These are phyloP conservation scores for Nemoura dubitans DNA, from an alignment of 2,888 invertebrate species.

Conservation along the genomic window DNA sequence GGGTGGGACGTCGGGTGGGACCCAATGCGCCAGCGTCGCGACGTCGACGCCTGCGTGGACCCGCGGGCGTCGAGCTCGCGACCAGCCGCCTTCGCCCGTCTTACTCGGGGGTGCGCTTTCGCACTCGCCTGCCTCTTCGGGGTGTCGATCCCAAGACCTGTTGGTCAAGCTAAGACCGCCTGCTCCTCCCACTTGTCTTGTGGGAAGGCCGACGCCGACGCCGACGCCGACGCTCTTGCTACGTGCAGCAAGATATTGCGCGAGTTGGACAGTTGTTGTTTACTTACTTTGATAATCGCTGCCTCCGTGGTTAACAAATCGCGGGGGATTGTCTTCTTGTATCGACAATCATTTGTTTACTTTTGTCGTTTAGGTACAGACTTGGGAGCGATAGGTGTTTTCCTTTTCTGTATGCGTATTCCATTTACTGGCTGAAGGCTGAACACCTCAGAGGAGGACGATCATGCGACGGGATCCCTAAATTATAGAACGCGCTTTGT, in stretches of 20 bases:
- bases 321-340: not conserved
- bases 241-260: no score
- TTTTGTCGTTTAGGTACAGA: no score
- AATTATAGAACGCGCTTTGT: no score
- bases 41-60: not conserved
- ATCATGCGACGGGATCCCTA: no score
- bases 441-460: no score
- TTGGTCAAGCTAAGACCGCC: conserved; percentile 24
- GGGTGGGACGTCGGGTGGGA: not conserved
- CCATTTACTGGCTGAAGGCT: no score
- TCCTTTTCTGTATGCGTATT: no score
- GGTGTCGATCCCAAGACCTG: conserved; percentile 36
- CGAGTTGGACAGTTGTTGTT: no score
- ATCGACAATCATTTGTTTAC: no score
- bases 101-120: conserved; percentile 15
- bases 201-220: not conserved
- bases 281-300: not conserved
- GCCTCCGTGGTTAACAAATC: no score
- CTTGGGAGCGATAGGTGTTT: no score
- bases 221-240: not conserved
- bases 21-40: not conserved
- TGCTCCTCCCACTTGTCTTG: conserved; percentile 14
- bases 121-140: not conserved
- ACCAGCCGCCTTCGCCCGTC: conserved; percentile 29
- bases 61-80: not conserved